Base-by-base conservation (phyloP, 2,888 invertebrate species). In the Endotricha flammealis region DNA sequence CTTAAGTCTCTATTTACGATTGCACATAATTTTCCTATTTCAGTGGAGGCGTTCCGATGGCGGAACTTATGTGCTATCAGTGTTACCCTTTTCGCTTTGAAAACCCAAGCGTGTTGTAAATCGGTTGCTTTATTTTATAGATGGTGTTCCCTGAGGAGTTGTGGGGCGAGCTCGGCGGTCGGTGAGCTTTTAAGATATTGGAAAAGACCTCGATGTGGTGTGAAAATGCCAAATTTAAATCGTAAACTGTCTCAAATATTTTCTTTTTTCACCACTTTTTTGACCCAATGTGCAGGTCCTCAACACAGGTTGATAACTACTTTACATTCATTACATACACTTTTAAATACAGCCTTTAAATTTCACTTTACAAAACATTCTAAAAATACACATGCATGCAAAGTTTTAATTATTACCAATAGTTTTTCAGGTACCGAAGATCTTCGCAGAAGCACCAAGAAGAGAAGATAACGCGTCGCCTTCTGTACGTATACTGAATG, bases 401-500 rank as follows among this genome's bases (percentile, higher is more conserved):
- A 20, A 20, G 12, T 10, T 11, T n/a, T 12, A 31, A 31, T 31
- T n/a, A 33, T 33, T 20, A 36, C 49, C 32, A 52, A 44, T 45
- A 52, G 52, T 52, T 32, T 65, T 70, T 50, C 69, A 64, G 65
- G 50, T 57, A 53, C 46, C 47, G 39, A 41, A 43, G 22, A 22
- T 2, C 39, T 42, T 29, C 29, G 44, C 30, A 35, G 51, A 29
- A 32, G 48, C n/a, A 43, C 45, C 44, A 39, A 54, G 69, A 66
- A 74, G 67, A 68, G 88, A 83, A 87, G 89, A 83, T 44, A 66
- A 72, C 78, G 90, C 89, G 89, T 88, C 88, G 93, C 95, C 93
- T 95, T 96, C 95, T 96, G 95, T 93, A 96, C 96, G 96, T 97
- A 97, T 96, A 97, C 96, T 96, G 96, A 96, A 96, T 96, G 96